Evolutionary conservation across 2,113 vertebrate species (phyloP), one percentile per base, ranked within the genome.

Genomic region (Engraulis encrasicolus): DNA sequence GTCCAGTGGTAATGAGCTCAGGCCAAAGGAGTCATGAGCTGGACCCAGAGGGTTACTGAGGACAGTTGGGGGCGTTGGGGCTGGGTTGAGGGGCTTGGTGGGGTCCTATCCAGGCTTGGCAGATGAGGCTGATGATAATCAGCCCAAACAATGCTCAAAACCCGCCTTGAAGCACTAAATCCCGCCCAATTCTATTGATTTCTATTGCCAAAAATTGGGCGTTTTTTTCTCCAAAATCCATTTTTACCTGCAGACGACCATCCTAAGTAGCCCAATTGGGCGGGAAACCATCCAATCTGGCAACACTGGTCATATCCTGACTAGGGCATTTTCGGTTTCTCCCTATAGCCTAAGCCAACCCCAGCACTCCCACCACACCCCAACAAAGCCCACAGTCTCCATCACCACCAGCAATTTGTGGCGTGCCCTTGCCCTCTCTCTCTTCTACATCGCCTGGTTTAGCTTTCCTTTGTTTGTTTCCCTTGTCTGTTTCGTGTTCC

Each of bases 1-100:
- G 23, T n/a, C 9, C 58, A 66, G 92, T 91, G 93, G 95, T 97
- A 97, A 97, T 97, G 96, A 96, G 94, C 94, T 92, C 94, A 94
- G 92, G 92, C 93, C 91, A 86, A 89, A 34, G 19, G 87, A 92
- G 87, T 27, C 58, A 11, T 23, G 27, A 19, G n/a, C 20, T 12
- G 58, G 58, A 11, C 23, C 27, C 58, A 66, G 83, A 91, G 84
- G 84, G 84, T 71, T 86, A 82, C 82, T 78, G 83, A 86, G 79
- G 80, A 80, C 54, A 50, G 85, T 85, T 84, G 79, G 84, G 88
- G 82, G 40, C 40, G 9, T 45, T 45, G 40, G 40, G 40, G 40
- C 4, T 5, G 40, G 40, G 40, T 45, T 45, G 49, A 23, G 31
- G 58, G 80, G 82, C 34, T 5, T 45, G 3, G 40, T 45, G 3